Evolutionary conservation across 37 sponge, comb jelly and placozoan species (phyloP).

Genomic region (Agelas oroides): DNA sequence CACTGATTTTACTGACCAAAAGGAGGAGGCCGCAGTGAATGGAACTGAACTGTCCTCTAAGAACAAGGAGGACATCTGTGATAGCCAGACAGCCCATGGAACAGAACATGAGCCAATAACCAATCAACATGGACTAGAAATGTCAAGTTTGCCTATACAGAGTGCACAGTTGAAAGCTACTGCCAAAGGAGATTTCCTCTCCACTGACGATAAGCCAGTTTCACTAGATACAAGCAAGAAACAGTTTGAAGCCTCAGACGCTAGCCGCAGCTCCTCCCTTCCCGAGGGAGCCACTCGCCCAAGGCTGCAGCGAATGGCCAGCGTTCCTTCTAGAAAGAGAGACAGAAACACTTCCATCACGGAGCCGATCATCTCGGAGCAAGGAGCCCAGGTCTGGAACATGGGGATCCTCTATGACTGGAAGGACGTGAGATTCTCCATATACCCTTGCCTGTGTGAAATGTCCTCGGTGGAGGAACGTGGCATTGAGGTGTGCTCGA

Average conservation of each 20-base stretch:
- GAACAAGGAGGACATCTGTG: no score
- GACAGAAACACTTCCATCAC: not conserved
- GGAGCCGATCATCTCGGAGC: slow-evolving; percentile 12
- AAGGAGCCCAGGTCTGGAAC: slow-evolving; percentile 48
- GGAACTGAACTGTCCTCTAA: no score
- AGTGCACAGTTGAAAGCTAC: no score
- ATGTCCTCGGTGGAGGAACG: slow-evolving; percentile 68
- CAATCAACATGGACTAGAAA: no score
- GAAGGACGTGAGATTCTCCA: slow-evolving; percentile 19
- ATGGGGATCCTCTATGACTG: slow-evolving; percentile 47
- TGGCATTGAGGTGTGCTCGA: slow-evolving; percentile 74
- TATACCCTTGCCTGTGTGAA: slow-evolving; percentile 49
- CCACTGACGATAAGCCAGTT: no score
- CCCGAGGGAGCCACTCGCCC: not conserved
- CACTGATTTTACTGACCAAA: no score
- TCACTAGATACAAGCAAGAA: no score
- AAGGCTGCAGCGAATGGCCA: not conserved
- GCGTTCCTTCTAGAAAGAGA: slow-evolving; percentile 13
- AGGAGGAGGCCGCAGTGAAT: no score
- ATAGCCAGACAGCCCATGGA: no score
- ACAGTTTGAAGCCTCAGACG: not conserved
- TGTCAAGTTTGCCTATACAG: no score
- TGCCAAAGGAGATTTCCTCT: no score
- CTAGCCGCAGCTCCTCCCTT: slow-evolving; percentile 9
- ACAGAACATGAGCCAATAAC: no score